Evolutionary conservation across 2,113 vertebrate species (phyloP), one percentile per base, ranked within the genome.

Genomic region (Hoplias malabaricus): DNA sequence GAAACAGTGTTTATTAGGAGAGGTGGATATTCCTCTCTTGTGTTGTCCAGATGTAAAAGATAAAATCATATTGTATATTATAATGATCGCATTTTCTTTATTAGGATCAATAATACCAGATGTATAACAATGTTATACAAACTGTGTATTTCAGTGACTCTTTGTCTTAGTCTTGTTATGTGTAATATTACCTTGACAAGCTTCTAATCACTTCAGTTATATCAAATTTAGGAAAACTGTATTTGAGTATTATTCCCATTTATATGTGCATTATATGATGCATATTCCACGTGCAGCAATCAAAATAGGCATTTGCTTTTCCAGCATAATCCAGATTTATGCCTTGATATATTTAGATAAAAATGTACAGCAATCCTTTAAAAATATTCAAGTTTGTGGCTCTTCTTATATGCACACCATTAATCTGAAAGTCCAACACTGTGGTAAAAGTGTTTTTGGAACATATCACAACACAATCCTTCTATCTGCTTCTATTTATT

Each of bases 401-500:
- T 69, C 61, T 31, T 53, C 81, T 61, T 59, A 62, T 72, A 77
- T 48, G 33, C 33, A 63, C 57, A 42, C 42, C n/a, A 21, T 73
- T 84, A 87, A 84, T 78, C 71, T 77, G 29, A 34, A 70, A 27
- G 69, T 62, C 34, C 16, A 69, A 53, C 12, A 38, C 33, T 21
- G 59, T 70, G 66, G 71, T 85, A 81, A 75, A 85, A 78, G 43
- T 79, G 77, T 83, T 86, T 85, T 82, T 80, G 66, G 73, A 82
- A 84, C 10, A 73, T 74, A 31, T 8, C n/a, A 2, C 6, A n/a
- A 69, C 48, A 59, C 71, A 42, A 75, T 56, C 68, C n/a, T 50
- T n/a, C 8, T 73, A 82, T 83, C 40, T 0, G 59, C 73, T 76
- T 78, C n/a, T 90, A 88, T 90, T 90, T 90, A 87, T 91, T 88